These are phyloP conservation scores for Thalassoma bifasciatum DNA, from an alignment of 2,113 vertebrate genomes.

Conservation along the genomic window DNA sequence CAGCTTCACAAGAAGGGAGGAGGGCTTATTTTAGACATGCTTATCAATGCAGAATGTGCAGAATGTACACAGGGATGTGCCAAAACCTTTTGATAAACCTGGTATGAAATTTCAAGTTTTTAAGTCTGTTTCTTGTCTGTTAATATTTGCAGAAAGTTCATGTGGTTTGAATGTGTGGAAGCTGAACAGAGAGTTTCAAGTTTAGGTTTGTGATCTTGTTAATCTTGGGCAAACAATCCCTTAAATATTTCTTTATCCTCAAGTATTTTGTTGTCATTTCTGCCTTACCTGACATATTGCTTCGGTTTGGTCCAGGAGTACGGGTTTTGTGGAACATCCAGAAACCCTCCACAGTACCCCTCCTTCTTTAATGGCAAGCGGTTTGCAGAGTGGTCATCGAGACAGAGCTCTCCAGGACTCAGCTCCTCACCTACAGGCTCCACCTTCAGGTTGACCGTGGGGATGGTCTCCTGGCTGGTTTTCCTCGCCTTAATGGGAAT, in stretches of 20 bases:
- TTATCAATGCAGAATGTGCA: conserved; percentile 63
- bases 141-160: neutral
- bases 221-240: neutral
- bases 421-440: conserved; percentile 90
- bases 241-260: neutral
- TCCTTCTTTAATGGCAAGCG: conserved; percentile 90
- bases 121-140: neutral
- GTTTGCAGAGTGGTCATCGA: conserved; percentile 86
- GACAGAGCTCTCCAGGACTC: conserved; percentile 80
- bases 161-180: neutral
- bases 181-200: too few species aligned
- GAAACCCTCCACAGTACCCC: conserved; percentile 89
- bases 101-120: neutral
- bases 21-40: conserved; percentile 55
- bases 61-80: conserved; percentile 38
- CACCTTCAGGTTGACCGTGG: conserved; percentile 85
- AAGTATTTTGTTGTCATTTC: neutral
- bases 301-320: conserved; percentile 95
- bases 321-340: conserved; percentile 92
- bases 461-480: conserved; percentile 87
- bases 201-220: neutral
- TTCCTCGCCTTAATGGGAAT: conserved; percentile 93
- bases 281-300: conserved; percentile 90
- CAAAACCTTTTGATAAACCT: conserved; percentile 3
- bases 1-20: conserved; percentile 21